phyloP scores from a whole-genome alignment of 2,888 invertebrate species.

The Standfussiana lucernea region DNA sequence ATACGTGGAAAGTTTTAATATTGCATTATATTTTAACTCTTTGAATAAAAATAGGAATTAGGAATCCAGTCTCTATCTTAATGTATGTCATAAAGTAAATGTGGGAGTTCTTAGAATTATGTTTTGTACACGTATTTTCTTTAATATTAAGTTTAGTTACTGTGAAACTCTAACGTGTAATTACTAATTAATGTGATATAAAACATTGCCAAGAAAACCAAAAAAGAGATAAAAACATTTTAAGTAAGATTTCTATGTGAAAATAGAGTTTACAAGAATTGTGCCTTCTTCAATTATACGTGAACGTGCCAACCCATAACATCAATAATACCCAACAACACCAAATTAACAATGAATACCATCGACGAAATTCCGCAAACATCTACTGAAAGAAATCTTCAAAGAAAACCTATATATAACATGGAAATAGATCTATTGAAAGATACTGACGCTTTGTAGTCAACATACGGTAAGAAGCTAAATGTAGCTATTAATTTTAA shows the following conservation, averaged over 20 bases:
- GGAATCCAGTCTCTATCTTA: constrained; percentile 58
- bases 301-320: background rate
- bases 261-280: background rate
- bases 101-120: constrained; percentile 21
- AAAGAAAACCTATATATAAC: constrained; percentile 50
- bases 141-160: too few species aligned
- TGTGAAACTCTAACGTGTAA: too few species aligned
- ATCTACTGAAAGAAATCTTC: constrained; percentile 38
- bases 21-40: constrained; percentile 51
- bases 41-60: constrained; percentile 56
- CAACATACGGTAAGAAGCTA: constrained; percentile 63
- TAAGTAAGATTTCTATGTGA: background rate
- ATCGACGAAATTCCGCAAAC: constrained; percentile 21
- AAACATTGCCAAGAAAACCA: too few species aligned
- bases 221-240: background rate
- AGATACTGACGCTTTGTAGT: constrained; percentile 54
- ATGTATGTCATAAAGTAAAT: constrained; percentile 47
- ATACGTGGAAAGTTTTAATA: constrained; percentile 62
- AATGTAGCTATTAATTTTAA: constrained; percentile 81
- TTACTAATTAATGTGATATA: too few species aligned
- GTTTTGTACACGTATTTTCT: background rate
- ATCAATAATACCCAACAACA: background rate
- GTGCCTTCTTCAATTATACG: background rate
- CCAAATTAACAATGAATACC: constrained; percentile 24
- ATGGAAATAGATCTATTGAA: constrained; percentile 53